phyloP scores from a whole-genome alignment of 2,888 invertebrate species.

The Balanococcus diminutus region DNA sequence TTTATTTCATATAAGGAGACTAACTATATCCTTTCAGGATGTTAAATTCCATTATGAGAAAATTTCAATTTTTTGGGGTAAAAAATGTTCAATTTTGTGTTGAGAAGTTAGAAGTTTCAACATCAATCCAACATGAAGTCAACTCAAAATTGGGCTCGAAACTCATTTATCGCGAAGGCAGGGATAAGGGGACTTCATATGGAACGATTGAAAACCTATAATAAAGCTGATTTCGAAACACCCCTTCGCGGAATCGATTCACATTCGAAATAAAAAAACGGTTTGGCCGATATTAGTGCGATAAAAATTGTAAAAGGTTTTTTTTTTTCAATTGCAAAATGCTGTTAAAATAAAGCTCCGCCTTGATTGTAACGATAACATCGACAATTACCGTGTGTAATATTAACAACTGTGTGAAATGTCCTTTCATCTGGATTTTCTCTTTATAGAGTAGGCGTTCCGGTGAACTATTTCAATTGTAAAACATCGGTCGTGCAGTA shows the following conservation, averaged over 20 bases:
- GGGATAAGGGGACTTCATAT: neutral
- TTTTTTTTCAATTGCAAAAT: neutral
- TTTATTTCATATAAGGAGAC: too few species aligned
- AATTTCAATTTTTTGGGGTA: too few species aligned
- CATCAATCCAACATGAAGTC: too few species aligned
- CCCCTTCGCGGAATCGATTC: neutral
- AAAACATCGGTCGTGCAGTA: neutral
- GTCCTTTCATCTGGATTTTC: conserved; percentile 1
- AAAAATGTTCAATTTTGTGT: too few species aligned
- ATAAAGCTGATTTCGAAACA: neutral
- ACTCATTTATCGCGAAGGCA: too few species aligned
- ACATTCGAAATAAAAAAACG: neutral
- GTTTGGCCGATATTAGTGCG: neutral
- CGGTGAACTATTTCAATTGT: conserved; percentile 9
- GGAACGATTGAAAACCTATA: neutral
- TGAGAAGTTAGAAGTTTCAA: too few species aligned
- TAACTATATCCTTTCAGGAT: too few species aligned
- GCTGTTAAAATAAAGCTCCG: neutral
- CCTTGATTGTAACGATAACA: conserved; percentile 23
- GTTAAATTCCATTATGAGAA: too few species aligned
- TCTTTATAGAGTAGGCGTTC: conserved; percentile 25
- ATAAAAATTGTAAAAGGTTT: neutral
- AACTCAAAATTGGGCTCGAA: too few species aligned
- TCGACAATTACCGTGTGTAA: conserved; percentile 23
- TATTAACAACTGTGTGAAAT: neutral